Evolutionary conservation across 2,888 invertebrate species (phyloP).

Genomic region (Zygogramma bicolorata): DNA sequence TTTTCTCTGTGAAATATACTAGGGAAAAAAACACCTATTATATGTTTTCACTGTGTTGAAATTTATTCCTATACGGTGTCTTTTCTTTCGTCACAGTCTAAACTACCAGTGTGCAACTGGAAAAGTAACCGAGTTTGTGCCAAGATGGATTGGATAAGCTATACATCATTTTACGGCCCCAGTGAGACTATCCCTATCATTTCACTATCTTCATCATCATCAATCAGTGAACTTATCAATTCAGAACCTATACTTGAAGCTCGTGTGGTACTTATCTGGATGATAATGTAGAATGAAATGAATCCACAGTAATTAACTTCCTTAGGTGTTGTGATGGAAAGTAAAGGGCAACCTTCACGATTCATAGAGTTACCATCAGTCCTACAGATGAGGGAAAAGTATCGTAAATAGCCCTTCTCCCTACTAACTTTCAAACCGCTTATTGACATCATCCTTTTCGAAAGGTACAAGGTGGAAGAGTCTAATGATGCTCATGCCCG

Average conservation of each 20-base stretch:
- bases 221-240: neutral
- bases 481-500: neutral
- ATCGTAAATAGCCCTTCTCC: neutral
- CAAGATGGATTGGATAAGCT: too few species aligned
- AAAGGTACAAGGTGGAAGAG: neutral
- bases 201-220: neutral
- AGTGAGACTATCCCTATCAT: neutral
- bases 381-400: neutral
- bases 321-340: neutral
- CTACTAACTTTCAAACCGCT: neutral
- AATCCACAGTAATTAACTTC: neutral
- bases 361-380: neutral
- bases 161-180: neutral
- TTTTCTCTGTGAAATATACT: too few species aligned
- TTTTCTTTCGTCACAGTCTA: too few species aligned
- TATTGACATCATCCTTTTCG: neutral
- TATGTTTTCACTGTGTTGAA: too few species aligned
- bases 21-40: too few species aligned
- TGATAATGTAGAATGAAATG: neutral
- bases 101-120: too few species aligned
- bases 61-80: too few species aligned
- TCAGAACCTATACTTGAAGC: neutral
- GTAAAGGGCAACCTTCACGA: neutral
- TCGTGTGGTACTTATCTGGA: neutral
- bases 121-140: too few species aligned